phyloP scores from a whole-genome alignment of 2,113 vertebrate species.

The Phalacrocorax brasilianus region DNA sequence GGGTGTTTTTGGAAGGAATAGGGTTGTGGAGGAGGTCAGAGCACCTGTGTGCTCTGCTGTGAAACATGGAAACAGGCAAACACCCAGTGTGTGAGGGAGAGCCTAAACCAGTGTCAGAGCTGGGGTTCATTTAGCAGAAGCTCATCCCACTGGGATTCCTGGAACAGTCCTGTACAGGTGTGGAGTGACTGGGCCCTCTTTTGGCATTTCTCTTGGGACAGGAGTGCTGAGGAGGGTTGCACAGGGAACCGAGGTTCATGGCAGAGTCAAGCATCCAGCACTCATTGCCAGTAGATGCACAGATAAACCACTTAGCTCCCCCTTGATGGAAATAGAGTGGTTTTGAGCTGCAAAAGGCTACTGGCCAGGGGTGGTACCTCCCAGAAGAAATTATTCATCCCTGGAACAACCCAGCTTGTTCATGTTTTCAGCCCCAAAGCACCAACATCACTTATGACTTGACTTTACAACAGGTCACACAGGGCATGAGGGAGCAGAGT shows the following conservation, averaged over 20 bases:
- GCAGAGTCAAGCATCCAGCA: neutral
- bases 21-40: neutral
- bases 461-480: neutral
- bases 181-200: neutral
- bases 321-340: neutral
- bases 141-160: neutral
- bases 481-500: neutral
- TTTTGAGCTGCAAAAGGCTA: neutral
- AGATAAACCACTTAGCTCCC: neutral
- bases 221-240: neutral
- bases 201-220: neutral
- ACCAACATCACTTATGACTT: neutral
- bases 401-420: neutral
- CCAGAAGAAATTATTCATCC: neutral
- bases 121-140: neutral
- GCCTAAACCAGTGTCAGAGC: accelerated
- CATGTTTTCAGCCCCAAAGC: neutral
- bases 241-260: neutral
- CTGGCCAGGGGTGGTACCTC: neutral
- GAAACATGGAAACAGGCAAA: neutral
- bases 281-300: neutral
- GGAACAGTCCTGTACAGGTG: neutral
- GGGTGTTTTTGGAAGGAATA: neutral
- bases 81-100: neutral
- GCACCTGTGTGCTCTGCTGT: neutral